phyloP scores from a whole-genome alignment of 2,797 vertebrate species.

The Ammospiza maritima region DNA sequence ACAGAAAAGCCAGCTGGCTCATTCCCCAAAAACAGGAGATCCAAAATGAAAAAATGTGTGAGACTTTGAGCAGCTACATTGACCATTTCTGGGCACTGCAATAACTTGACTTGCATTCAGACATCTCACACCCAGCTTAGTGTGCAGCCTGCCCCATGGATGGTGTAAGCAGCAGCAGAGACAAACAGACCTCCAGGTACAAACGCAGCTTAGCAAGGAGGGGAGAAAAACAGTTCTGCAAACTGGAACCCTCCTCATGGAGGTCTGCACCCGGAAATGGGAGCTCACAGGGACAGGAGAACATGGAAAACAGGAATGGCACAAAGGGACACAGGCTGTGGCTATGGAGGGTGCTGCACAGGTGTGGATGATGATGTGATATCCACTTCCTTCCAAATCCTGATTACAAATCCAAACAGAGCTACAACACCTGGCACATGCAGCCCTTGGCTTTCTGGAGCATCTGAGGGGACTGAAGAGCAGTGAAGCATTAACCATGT shows the following conservation, averaged over 20 bases:
- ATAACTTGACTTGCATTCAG: background rate
- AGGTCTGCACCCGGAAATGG: background rate
- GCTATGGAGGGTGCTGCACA: background rate
- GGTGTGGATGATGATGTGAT: background rate
- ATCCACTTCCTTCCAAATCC: background rate
- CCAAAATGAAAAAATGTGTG: background rate
- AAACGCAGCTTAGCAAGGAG: background rate
- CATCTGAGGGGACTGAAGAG: background rate
- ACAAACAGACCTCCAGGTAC: background rate
- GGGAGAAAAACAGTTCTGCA: background rate
- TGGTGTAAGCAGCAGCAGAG: background rate
- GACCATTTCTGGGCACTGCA: background rate
- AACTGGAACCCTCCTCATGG: background rate
- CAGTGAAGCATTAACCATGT: background rate
- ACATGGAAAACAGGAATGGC: background rate
- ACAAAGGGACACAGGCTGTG: background rate
- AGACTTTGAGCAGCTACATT: background rate
- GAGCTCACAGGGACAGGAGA: background rate
- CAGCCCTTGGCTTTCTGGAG: background rate
- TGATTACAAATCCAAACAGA: background rate
- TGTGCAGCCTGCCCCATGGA: background rate
- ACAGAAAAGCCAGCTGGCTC: background rate
- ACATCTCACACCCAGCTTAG: fast-evolving
- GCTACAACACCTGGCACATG: background rate
- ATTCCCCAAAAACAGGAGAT: background rate